phyloP scores from a whole-genome alignment of 2,797 vertebrate genomes.

The Chaetodon trifasciatus region DNA sequence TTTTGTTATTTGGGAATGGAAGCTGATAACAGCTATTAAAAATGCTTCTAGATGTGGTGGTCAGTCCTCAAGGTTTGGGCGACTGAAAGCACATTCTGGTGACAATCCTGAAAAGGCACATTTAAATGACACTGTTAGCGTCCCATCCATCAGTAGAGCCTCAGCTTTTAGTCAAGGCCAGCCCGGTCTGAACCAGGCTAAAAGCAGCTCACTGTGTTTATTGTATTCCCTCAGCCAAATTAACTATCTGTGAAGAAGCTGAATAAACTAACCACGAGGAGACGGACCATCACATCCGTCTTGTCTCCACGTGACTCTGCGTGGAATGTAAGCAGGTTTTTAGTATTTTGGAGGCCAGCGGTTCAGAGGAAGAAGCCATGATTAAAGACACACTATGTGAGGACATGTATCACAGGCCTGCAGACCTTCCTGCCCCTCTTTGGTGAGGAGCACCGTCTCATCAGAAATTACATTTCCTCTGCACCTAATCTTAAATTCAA shows the following conservation, averaged over 20 bases:
- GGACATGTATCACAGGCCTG: conserved; percentile 53
- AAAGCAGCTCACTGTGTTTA: conserved; percentile 90
- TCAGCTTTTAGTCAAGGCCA: conserved; percentile 83
- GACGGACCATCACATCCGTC: conserved; percentile 83
- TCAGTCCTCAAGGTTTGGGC: conserved; percentile 84
- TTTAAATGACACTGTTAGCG: conserved; percentile 65
- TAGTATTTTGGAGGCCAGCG: conserved; percentile 69
- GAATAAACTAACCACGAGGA: conserved; percentile 87
- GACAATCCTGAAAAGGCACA: conserved; percentile 66
- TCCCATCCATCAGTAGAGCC: conserved; percentile 63
- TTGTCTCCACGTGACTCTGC: conserved; percentile 39
- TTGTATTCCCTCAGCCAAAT: conserved; percentile 88
- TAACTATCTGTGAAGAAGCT: conserved; percentile 88
- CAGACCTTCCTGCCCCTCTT: conserved; percentile 7
- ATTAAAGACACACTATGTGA: conserved; percentile 57
- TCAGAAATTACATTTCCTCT: conserved; percentile 49
- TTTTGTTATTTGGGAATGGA: conserved; percentile 74
- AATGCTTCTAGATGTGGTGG: conserved; percentile 79
- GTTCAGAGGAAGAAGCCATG: conserved; percentile 55
- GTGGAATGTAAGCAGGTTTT: conserved; percentile 60
- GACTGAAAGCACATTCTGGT: conserved; percentile 69
- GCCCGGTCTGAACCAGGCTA: conserved; percentile 88
- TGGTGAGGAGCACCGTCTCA: conserved; percentile 29
- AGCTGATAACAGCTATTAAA: conserved; percentile 80
- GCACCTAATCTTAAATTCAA: conserved; percentile 60